phyloP scores from a whole-genome alignment of 1,140 invertebrate species.

The Drosophila ohnishii region DNA sequence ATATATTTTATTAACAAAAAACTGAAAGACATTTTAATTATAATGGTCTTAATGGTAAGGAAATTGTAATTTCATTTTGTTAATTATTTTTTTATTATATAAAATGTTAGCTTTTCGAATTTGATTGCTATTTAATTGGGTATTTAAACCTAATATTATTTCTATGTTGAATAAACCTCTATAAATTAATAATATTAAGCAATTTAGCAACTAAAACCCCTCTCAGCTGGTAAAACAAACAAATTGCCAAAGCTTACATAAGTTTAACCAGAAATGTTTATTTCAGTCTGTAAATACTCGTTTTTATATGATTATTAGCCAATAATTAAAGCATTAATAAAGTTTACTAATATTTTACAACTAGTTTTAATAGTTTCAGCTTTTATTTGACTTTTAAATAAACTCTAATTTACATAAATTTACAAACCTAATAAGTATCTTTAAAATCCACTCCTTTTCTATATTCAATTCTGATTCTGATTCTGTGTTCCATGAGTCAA shows the following conservation, averaged over 20 bases:
- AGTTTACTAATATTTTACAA: not conserved
- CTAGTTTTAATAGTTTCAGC: not conserved
- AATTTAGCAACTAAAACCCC: not conserved
- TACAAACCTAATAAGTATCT: constrained; percentile 3
- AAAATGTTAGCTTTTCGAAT: not conserved
- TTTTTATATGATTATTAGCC: not conserved
- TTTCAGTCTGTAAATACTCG: not conserved
- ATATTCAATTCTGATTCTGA: constrained; percentile 23
- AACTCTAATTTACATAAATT: not conserved
- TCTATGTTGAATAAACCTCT: not conserved
- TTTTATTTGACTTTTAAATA: too few species aligned
- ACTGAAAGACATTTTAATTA: not conserved
- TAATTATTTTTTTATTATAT: not conserved
- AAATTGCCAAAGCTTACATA: not conserved
- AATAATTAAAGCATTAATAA: not conserved
- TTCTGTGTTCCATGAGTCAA: constrained; percentile 47
- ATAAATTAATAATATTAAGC: not conserved
- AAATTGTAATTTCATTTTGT: not conserved
- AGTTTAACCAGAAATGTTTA: not conserved
- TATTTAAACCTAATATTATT: not conserved
- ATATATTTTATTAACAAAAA: not conserved
- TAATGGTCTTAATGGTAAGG: not conserved
- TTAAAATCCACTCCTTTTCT: not conserved
- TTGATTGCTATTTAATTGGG: not conserved
- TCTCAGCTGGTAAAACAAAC: not conserved